Base-by-base conservation (phyloP, 1,140 invertebrate genomes). In the Episyrphus balteatus region DNA sequence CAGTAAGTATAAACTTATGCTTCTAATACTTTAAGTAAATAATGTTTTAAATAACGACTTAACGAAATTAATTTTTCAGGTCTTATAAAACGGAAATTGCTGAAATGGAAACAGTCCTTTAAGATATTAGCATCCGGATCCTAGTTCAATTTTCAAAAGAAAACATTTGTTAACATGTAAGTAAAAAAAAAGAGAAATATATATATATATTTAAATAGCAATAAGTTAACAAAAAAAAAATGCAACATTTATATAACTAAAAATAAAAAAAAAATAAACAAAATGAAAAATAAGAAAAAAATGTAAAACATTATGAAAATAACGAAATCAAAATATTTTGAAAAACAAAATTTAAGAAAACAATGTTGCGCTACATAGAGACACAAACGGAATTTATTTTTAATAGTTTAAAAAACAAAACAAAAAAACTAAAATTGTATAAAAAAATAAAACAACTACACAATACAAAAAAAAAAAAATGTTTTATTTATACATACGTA, bases 101-200 rank as follows among this genome's bases (percentile, higher is more conserved):
- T 60, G 86, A 88, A 76, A 88, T 88, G 79, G 86, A 88, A 75
- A 88, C 86, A 62, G 86, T 88, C 75, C 84, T 88, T 78, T 88
- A 84, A 88, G 61, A 53, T 46, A 52, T 46, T 47, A 43, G 21
- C 19, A 38, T 30, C 19, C 32, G 44, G 44, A 46, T 36, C 15
- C 26, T 21, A 38, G 34, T 36, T 38, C 36, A 15, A 46, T 46
- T 46, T 46, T 21, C 18, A 43, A 30, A 30, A 30, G 30, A 30
- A 43, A 13, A 43, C 19, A 43, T 33, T 50, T 50, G 44, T 42
- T 42, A 49, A 50, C 18, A 18, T 39, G 40, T 34, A 49, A 42
- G 15, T 42, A 37, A 46, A 51, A 34, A 41, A 33, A 18, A 21
- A 48, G 33, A 48, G 39, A 42, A 42, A 48, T 38, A 43, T 30